These are phyloP conservation scores for Anisognathus igniventris DNA, from an alignment of 2,797 vertebrate genomes.

Conservation along the genomic window DNA sequence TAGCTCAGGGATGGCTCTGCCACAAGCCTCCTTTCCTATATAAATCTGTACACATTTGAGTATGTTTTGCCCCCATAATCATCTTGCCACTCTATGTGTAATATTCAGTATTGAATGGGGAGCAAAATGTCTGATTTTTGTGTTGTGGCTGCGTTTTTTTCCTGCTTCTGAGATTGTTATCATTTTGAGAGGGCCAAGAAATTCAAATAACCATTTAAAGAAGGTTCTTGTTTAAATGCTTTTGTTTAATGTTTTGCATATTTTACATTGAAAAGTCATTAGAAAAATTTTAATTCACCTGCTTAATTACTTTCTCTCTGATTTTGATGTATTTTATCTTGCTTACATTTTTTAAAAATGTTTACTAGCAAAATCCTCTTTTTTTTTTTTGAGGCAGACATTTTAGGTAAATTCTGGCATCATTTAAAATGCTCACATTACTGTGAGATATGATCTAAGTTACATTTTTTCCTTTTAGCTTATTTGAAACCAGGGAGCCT, in stretches of 20 bases:
- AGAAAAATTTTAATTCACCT: background rate
- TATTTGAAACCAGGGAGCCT: background rate
- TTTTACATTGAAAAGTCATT: background rate
- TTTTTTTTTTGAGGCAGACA: background rate
- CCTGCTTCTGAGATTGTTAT: fast-evolving
- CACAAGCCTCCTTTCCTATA: background rate
- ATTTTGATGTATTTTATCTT: background rate
- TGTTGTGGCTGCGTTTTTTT: fast-evolving
- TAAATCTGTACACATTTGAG: background rate
- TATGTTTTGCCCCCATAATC: background rate
- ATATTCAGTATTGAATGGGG: background rate
- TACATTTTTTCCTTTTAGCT: background rate
- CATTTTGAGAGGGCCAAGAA: background rate
- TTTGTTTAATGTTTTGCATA: background rate
- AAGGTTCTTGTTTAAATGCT: background rate
- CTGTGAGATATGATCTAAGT: background rate
- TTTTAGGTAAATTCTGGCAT: background rate
- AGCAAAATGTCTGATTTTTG: background rate
- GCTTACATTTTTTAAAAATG: background rate
- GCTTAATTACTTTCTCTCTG: background rate
- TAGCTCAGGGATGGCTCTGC: background rate
- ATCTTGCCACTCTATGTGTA: background rate
- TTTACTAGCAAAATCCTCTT: background rate
- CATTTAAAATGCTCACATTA: background rate
- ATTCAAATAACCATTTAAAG: background rate